Evolutionary conservation across 2,113 vertebrate species (phyloP).

Genomic region (Dolichallabes microphthalmus): DNA sequence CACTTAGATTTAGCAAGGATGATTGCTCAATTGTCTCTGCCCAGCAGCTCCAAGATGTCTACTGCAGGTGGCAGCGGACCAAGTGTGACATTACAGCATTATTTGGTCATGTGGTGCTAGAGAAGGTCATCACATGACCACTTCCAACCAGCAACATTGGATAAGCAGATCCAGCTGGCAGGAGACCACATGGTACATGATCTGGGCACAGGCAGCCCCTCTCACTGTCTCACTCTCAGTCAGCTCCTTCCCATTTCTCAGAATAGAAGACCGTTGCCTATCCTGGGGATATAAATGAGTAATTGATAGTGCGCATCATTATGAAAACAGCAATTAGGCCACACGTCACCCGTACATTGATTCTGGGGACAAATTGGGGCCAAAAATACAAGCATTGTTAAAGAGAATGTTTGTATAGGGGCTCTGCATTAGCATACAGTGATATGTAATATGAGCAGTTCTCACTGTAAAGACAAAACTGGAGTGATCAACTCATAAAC

Average conservation of each 20-base stretch:
- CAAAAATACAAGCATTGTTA: not conserved
- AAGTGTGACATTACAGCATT: not conserved
- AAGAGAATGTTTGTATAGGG: not conserved
- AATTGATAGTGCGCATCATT: too few relatives aligned
- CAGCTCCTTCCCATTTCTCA: not conserved
- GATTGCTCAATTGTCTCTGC: not conserved
- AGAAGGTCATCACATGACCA: not conserved
- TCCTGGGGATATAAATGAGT: not conserved
- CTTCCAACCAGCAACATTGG: not conserved
- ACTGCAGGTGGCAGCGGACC: not conserved
- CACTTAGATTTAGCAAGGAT: too few relatives aligned
- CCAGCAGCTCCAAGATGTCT: not conserved
- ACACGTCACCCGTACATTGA: too few relatives aligned
- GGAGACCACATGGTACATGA: not conserved
- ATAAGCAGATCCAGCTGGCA: not conserved
- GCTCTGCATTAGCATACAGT: too few relatives aligned
- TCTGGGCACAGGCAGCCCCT: not conserved
- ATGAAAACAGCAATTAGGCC: too few relatives aligned
- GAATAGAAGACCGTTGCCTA: not conserved
- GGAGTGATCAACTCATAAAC: too few relatives aligned
- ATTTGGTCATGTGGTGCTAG: not conserved
- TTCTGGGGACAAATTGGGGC: not conserved
- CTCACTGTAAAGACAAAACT: too few relatives aligned
- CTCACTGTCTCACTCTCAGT: not conserved
- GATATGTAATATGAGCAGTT: too few relatives aligned